Evolutionary conservation across 2,888 invertebrate species (phyloP).

Genomic region (Linnaemya vulpina): DNA sequence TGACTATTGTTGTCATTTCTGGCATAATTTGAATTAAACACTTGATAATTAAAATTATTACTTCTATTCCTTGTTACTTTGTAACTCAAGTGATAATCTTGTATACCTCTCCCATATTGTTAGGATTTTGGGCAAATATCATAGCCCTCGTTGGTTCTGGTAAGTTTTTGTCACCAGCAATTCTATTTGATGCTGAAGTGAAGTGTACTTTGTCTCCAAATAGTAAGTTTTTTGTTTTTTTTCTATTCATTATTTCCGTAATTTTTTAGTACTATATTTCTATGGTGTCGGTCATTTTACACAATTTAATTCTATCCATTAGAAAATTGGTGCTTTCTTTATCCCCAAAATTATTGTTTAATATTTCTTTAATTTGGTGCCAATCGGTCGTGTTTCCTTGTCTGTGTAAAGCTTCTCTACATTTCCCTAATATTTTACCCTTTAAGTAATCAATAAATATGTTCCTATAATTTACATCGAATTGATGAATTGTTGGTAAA

Average conservation of each 20-base stretch:
- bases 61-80: no score
- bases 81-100: no score
- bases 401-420: background rate
- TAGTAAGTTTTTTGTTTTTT: background rate
- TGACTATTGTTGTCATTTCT: no score
- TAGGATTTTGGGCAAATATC: constrained; percentile 1
- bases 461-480: no score
- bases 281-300: constrained; percentile 1
- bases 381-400: background rate
- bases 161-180: background rate
- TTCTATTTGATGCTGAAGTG: background rate
- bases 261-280: background rate
- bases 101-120: no score
- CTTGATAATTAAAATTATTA: no score
- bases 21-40: no score
- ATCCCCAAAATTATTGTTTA: constrained; percentile 3
- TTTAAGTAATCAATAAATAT: no score
- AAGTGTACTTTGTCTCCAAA: constrained; percentile 7
- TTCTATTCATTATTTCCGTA: background rate
- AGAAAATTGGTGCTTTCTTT: background rate
- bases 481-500: no score
- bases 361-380: constrained; percentile 10
- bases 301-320: constrained; percentile 1
- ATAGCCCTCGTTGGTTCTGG: constrained; percentile 4
- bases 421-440: no score